phyloP scores from a whole-genome alignment of 1,140 invertebrate species.

The Tetragonula clypearis region DNA sequence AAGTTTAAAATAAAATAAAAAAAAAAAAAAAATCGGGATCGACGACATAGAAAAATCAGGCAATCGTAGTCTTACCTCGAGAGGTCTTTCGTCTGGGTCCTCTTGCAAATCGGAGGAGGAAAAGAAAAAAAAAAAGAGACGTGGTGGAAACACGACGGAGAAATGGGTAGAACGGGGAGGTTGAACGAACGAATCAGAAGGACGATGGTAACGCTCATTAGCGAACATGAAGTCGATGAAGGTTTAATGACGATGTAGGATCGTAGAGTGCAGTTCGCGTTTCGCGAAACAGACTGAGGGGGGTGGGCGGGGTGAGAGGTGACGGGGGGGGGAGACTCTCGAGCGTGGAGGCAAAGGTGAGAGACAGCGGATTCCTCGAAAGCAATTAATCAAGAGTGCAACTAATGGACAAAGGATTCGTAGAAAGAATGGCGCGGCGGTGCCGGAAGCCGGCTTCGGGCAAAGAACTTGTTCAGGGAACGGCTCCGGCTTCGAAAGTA shows the following conservation, averaged over 20 bases:
- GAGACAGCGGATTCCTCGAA: constrained; percentile 29
- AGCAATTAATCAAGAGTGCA: constrained; percentile 36
- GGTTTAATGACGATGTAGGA: constrained; percentile 52
- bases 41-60: constrained; percentile 51
- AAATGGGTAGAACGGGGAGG: background rate
- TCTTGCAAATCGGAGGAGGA: constrained; percentile 30
- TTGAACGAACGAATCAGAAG: constrained; percentile 50
- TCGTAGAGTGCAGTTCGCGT: constrained; percentile 21
- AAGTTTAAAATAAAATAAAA: background rate
- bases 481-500: background rate
- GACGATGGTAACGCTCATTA: constrained; percentile 60
- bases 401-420: constrained; percentile 29
- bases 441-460: background rate
- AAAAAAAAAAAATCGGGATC: background rate
- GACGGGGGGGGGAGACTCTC: background rate
- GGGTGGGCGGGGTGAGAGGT: too few relatives aligned
- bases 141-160: background rate
- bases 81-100: constrained; percentile 43
- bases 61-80: constrained; percentile 53
- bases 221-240: constrained; percentile 61
- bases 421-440: background rate
- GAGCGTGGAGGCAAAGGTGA: constrained; percentile 29
- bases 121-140: constrained; percentile 16
- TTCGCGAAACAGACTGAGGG: background rate
- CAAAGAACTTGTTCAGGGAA: background rate